A percentile compares a stretch with the other conserved stretches of the same genome.
Evolutionary conservation across 2,888 invertebrate genomes (phyloP).

Genomic region (Operophtera brumata): DNA sequence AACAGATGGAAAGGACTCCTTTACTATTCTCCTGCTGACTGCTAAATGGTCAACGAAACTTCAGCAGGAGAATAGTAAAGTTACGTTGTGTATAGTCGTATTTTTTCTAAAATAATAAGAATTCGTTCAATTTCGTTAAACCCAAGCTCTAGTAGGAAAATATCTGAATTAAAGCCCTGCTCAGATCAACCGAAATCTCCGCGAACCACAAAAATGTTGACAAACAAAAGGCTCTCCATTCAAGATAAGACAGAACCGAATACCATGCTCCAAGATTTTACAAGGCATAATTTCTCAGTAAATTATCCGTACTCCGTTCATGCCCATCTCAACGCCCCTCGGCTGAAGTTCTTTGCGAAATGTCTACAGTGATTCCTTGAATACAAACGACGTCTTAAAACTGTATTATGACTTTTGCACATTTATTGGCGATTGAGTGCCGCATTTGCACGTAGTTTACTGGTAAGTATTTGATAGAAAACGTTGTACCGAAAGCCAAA

Average conservation of each 20-base stretch:
- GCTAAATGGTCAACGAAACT: too few relatives aligned
- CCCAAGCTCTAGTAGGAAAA: not conserved
- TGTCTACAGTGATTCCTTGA: slow-evolving; percentile 81
- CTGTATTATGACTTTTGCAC: slow-evolving; percentile 73
- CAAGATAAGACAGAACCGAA: slow-evolving; percentile 34
- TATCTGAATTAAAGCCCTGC: not conserved
- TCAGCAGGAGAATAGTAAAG: too few relatives aligned
- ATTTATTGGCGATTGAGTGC: slow-evolving; percentile 64
- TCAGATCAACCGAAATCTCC: not conserved
- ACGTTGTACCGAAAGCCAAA: not conserved
- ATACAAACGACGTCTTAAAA: slow-evolving; percentile 78
- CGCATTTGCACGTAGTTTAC: slow-evolving; percentile 45
- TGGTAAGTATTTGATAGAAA: slow-evolving; percentile 4
- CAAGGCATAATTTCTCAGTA: slow-evolving; percentile 68
- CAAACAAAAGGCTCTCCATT: slow-evolving; percentile 22
- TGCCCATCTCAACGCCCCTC: slow-evolving; percentile 64
- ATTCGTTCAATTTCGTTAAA: not conserved
- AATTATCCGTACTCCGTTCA: slow-evolving; percentile 71
- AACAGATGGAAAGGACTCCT: too few relatives aligned
- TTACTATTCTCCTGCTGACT: too few relatives aligned
- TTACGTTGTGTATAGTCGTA: too few relatives aligned
- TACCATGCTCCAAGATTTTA: slow-evolving; percentile 54
- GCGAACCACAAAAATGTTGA: slow-evolving; percentile 28
- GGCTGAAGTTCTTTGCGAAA: slow-evolving; percentile 72
- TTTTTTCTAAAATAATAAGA: too few relatives aligned